Percentiles rank a stretch among this genome's conserved stretches.
Evolutionary conservation across 1,140 invertebrate species (phyloP).

Genomic region (Dendrolimus punctatus): DNA sequence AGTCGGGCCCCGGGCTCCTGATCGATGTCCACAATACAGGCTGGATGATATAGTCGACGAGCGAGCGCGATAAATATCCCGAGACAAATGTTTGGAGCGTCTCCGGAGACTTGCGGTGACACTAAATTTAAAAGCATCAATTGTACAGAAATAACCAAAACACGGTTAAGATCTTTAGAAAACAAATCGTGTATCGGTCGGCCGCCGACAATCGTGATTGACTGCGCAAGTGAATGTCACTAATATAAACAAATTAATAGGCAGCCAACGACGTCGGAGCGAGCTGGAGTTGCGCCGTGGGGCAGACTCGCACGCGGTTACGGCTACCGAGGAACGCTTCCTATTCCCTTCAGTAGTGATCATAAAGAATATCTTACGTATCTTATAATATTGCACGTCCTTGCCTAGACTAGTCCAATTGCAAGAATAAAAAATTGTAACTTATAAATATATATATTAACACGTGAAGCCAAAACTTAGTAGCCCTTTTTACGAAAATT

Average conservation of each 20-base stretch:
- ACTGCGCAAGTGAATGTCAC: constrained; percentile 65
- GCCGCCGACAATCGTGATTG: constrained; percentile 66
- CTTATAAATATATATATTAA: too few relatives aligned
- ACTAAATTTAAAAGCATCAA: constrained; percentile 69
- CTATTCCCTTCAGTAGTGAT: too few relatives aligned
- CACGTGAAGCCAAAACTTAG: too few relatives aligned
- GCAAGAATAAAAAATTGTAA: too few relatives aligned
- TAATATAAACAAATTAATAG: constrained; percentile 72
- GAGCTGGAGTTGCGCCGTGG: constrained; percentile 12
- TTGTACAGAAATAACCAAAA: constrained; percentile 69
- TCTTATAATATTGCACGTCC: too few relatives aligned
- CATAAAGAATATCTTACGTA: too few relatives aligned
- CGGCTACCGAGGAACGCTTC: too few relatives aligned
- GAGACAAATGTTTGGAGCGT: constrained; percentile 67
- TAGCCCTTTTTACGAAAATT: too few relatives aligned
- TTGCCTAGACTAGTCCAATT: too few relatives aligned
- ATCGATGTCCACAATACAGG: constrained; percentile 63
- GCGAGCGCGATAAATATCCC: constrained; percentile 64
- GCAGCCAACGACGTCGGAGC: constrained; percentile 31
- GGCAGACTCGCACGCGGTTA: too few relatives aligned
- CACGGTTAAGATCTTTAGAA: constrained; percentile 69
- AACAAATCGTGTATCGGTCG: constrained; percentile 67
- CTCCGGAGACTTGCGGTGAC: constrained; percentile 65
- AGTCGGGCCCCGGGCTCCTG: constrained; percentile 47
- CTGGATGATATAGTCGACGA: constrained; percentile 64